Percentiles rank a stretch among this genome's conserved stretches.
Conservation (phyloP, 2,888 invertebrate species). For the Myopa testacea region DNA sequence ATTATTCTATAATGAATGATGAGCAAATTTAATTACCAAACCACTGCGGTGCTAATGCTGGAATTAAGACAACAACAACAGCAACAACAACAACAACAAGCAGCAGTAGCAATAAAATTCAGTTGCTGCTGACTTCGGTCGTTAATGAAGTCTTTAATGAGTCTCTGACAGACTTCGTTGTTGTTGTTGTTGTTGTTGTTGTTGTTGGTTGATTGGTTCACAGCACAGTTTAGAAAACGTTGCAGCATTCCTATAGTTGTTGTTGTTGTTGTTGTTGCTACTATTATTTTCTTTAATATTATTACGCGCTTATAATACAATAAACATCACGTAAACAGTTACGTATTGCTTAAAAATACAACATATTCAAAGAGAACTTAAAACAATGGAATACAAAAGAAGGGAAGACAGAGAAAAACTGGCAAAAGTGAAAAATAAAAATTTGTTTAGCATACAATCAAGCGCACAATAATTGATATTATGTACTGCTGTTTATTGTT, state of each 20-base stretch:
- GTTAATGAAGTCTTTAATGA: constrained; percentile 1
- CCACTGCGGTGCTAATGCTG: neutral
- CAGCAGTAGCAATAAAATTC: constrained; percentile 12
- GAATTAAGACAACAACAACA: neutral
- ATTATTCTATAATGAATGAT: constrained; percentile 29
- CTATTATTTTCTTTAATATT: neutral
- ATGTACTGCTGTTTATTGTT: neutral
- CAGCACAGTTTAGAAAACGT: neutral
- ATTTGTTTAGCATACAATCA: neutral
- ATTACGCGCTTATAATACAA: neutral
- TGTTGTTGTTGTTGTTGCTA: neutral
- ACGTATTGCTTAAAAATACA: neutral
- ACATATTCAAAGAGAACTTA: neutral
- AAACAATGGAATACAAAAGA: neutral
- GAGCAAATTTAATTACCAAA: constrained; percentile 39
- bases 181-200: neutral
- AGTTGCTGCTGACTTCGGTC: neutral
- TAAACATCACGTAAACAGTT: neutral
- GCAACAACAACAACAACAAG: constrained; percentile 18
- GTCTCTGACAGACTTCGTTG: neutral
- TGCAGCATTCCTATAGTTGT: neutral
- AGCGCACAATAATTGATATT: neutral
- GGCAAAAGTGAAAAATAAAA: neutral
- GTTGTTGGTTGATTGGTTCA: neutral
- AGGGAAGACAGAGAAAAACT: neutral